A percentile compares a stretch with the other conserved stretches of the same genome.
These are phyloP conservation scores for Ladona fulva DNA, from an alignment of 1,140 invertebrate species.

Conservation along the genomic window DNA sequence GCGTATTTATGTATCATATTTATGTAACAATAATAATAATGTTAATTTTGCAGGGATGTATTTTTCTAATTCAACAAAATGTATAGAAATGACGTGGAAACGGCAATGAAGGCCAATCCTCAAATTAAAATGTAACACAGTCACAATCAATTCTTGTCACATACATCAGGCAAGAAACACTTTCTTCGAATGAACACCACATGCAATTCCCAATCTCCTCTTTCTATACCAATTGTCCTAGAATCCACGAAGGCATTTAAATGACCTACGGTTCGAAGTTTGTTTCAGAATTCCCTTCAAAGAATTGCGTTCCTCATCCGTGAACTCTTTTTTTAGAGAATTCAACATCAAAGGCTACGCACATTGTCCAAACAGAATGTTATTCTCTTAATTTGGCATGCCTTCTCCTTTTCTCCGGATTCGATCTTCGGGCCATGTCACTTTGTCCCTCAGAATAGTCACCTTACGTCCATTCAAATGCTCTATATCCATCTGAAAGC, in stretches of 20 bases:
- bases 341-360: conserved; percentile 96
- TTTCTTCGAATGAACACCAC: too few relatives aligned
- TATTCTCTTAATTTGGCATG: conserved; percentile 99
- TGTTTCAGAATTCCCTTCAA: conserved; percentile 59
- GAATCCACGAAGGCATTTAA: conserved; percentile 58
- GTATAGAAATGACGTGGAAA: too few relatives aligned
- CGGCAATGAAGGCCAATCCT: too few relatives aligned
- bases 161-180: too few relatives aligned
- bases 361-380: conserved; percentile 86
- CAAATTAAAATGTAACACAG: too few relatives aligned
- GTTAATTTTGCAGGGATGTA: too few relatives aligned
- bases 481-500: conserved; percentile 80
- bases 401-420: conserved; percentile 97
- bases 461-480: conserved; percentile 96
- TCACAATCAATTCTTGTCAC: too few relatives aligned
- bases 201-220: too few relatives aligned
- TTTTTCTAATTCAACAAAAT: too few relatives aligned
- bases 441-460: conserved; percentile 67
- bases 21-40: too few relatives aligned
- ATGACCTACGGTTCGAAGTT: conserved; percentile 56
- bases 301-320: conserved; percentile 73
- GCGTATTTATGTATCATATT: too few relatives aligned
- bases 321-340: conserved; percentile 91
- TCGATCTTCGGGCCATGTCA: conserved; percentile 92
- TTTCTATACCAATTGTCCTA: conserved; percentile 18